Evolutionary conservation across 2,888 invertebrate species (phyloP).

Genomic region (Argyresthia albistria): DNA sequence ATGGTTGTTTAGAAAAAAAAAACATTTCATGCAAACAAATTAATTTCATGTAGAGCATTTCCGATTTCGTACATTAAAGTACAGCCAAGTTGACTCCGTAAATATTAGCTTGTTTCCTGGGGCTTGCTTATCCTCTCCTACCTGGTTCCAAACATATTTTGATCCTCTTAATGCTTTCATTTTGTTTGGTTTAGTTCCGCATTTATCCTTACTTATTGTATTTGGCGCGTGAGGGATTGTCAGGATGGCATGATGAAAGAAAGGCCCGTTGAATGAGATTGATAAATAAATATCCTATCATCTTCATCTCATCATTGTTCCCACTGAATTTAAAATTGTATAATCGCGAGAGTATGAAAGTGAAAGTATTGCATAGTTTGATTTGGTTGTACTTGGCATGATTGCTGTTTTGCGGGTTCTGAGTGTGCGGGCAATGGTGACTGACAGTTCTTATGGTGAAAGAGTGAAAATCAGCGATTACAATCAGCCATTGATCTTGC

Average conservation of each 20-base stretch:
- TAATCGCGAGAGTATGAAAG: constrained; percentile 13
- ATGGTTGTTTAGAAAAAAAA: too few species aligned
- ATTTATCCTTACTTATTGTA: constrained; percentile 32
- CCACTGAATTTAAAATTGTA: background rate
- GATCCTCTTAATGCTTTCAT: constrained; percentile 22
- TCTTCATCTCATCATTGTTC: background rate
- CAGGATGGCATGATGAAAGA: background rate
- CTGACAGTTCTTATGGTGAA: constrained; percentile 31
- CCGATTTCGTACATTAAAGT: constrained; percentile 25
- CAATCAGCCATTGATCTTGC: constrained; percentile 18
- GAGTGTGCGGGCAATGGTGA: constrained; percentile 32
- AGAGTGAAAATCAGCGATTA: constrained; percentile 69
- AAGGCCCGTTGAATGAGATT: background rate
- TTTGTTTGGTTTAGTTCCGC: constrained; percentile 36
- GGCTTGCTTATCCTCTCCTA: constrained; percentile 42
- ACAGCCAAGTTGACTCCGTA: constrained; percentile 55
- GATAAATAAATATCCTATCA: too few species aligned
- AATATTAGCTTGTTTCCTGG: constrained; percentile 44
- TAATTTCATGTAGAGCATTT: background rate
- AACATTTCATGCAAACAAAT: too few species aligned
- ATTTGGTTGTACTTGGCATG: constrained; percentile 61
- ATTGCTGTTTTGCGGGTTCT: constrained; percentile 38
- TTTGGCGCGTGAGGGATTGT: constrained; percentile 25
- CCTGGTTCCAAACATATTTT: constrained; percentile 17
- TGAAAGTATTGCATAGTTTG: constrained; percentile 23